Evolutionary conservation across 2,888 invertebrate genomes (phyloP), one percentile per base, ranked within the genome.

Genomic region (Autographa gamma): DNA sequence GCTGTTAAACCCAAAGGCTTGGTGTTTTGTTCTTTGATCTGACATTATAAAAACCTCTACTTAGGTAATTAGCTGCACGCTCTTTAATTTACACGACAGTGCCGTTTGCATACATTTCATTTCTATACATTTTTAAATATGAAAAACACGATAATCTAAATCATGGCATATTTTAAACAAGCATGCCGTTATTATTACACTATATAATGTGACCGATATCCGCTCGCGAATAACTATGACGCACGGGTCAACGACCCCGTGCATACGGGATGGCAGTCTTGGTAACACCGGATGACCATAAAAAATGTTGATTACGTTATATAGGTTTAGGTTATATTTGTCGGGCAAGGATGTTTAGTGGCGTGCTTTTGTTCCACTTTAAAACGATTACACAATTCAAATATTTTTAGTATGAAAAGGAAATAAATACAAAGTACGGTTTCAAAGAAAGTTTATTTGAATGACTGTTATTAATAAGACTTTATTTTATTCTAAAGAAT

Each of bases 151-250:
- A n/a, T n/a, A 48, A n/a, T 56, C 13, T 19, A 56, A 56, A 56
- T 19, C 54, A 19, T 19, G 19, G 54, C 19, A 56, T 56, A 56
- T 19, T 56, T 56, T 72, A 75, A 76, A 74, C 66, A 74, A 60
- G 52, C 4, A 59, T 54, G 59, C 81, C 84, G 83, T 84, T 84
- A 80, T 73, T 81, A 80, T 82, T 82, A 80, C 66, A 80, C 81
- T 84, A 80, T 79, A 78, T 77, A 73, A 80, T 79, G 76, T 69
- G 83, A 77, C 73, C 84, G 77, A 84, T 84, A 84, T 83, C 76
- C 84, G 79, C 60, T 70, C 71, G 78, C 69, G 71, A 77, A 81
- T 81, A 76, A 66, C 66, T 71, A 66, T 84, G 84, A 84, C 65
- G 78, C 84, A 84, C 34, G 65, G 81, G 84, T 83, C 81, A 78